A percentile compares a stretch with the other conserved stretches of the same genome.
These are phyloP conservation scores for Nemapogon koenigi DNA, from an alignment of 2,888 invertebrate species.

Conservation along the genomic window DNA sequence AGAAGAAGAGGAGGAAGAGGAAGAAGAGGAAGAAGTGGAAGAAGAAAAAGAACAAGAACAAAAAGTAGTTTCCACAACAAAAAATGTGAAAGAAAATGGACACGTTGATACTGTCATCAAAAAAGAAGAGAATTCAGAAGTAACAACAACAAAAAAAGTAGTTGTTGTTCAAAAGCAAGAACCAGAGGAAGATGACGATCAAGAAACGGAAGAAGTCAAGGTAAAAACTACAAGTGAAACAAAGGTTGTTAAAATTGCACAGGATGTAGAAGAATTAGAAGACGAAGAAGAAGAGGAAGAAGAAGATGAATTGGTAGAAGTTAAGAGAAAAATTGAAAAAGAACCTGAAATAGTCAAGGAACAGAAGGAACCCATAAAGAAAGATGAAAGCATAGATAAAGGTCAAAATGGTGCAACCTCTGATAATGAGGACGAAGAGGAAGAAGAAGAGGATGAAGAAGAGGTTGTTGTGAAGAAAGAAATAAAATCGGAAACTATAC, in stretches of 20 bases:
- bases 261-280: conserved; percentile 14
- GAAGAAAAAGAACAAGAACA: conserved; percentile 21
- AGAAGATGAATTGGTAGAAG: conserved; percentile 15
- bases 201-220: conserved; percentile 27
- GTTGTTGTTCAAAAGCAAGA: conserved; percentile 30
- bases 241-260: conserved; percentile 13
- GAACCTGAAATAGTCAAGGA: conserved; percentile 4
- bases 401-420: conserved; percentile 18
- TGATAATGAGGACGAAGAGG: conserved; percentile 17
- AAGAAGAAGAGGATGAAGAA: conserved; percentile 18
- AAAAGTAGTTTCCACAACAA: conserved; percentile 2
- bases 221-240: conserved; percentile 19
- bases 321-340: conserved; percentile 5
- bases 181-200: conserved; percentile 20
- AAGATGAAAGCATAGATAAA: conserved; percentile 9
- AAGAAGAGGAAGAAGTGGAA: conserved; percentile 21
- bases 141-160: conserved; percentile 37
- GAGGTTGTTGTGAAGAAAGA: conserved; percentile 15
- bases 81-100: conserved; percentile 3
- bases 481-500: conserved; percentile 13
- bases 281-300: conserved; percentile 11
- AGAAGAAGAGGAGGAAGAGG: conserved; percentile 34
- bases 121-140: conserved; percentile 39
- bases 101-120: conserved; percentile 24
- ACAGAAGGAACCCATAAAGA: conserved; percentile 1